phyloP scores from a whole-genome alignment of 2,797 vertebrate species.

The Spondyliosoma cantharus region DNA sequence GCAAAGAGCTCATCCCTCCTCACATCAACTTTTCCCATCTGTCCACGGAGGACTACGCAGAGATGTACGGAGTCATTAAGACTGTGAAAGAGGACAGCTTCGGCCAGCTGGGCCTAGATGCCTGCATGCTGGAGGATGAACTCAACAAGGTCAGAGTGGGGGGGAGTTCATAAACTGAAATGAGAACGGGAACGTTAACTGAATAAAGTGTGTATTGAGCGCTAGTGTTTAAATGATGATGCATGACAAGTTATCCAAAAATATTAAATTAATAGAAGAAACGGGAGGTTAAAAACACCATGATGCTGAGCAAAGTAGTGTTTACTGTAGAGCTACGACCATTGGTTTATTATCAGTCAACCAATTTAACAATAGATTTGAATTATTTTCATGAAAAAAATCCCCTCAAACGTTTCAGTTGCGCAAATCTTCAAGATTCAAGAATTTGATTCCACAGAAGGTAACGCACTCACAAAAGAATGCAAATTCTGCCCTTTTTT shows the following conservation, averaged over 20 bases:
- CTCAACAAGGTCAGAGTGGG: conserved; percentile 90
- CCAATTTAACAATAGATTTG: too few relatives aligned
- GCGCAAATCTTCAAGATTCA: too few relatives aligned
- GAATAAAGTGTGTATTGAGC: background rate
- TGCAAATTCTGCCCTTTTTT: too few relatives aligned
- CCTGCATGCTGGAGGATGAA: conserved; percentile 93
- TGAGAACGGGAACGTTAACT: background rate
- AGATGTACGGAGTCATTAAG: conserved; percentile 96
- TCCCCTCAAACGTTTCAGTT: too few relatives aligned
- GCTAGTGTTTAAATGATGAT: background rate
- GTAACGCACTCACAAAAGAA: too few relatives aligned
- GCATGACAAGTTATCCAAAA: background rate
- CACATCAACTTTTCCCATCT: conserved; percentile 98
- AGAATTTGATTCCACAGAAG: too few relatives aligned
- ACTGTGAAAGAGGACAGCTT: conserved; percentile 92
- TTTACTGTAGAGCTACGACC: background rate
- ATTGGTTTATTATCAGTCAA: background rate
- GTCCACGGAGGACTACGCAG: conserved; percentile 89
- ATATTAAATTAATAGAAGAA: background rate
- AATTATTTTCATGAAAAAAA: background rate
- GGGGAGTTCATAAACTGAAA: background rate
- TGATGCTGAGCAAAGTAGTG: background rate
- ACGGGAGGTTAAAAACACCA: background rate
- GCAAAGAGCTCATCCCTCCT: conserved; percentile 93
- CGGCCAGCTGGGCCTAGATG: conserved; percentile 89